Conservation (phyloP, 2,797 vertebrate species). For the Oceanodroma leucorhoa region DNA sequence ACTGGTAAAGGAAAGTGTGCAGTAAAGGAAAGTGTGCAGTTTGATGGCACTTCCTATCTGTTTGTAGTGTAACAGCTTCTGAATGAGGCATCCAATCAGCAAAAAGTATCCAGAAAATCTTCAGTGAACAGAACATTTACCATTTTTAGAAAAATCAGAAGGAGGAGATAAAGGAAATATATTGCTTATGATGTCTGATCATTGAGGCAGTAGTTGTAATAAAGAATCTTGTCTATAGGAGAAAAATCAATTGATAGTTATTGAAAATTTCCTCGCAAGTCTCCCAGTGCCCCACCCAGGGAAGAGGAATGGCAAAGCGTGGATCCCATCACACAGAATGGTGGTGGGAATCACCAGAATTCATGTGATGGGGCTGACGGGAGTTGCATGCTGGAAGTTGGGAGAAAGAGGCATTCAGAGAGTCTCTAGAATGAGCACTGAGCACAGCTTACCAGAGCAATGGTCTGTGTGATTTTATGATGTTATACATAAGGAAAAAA, state of each 20-base stretch:
- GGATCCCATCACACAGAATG: background rate
- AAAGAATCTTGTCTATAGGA: background rate
- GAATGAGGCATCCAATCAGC: background rate
- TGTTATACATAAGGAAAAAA: background rate
- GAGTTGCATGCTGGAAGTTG: background rate
- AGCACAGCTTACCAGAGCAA: background rate
- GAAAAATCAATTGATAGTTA: background rate
- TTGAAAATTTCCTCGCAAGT: background rate
- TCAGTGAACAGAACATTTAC: background rate
- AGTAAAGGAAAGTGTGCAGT: background rate
- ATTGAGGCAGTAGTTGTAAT: background rate
- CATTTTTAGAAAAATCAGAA: background rate
- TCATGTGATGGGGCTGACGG: background rate
- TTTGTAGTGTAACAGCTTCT: background rate
- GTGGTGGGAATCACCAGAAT: background rate
- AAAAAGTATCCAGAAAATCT: background rate
- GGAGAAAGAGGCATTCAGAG: background rate
- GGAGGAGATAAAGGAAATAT: background rate
- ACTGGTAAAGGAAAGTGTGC: background rate
- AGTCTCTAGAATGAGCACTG: background rate
- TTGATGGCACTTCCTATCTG: background rate
- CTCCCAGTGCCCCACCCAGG: background rate
- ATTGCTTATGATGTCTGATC: background rate
- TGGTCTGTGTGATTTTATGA: background rate
- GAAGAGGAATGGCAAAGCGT: background rate